These are phyloP conservation scores for Vulpes ferrilata DNA, from an alignment of 2,113 vertebrate species.

Conservation along the genomic window DNA sequence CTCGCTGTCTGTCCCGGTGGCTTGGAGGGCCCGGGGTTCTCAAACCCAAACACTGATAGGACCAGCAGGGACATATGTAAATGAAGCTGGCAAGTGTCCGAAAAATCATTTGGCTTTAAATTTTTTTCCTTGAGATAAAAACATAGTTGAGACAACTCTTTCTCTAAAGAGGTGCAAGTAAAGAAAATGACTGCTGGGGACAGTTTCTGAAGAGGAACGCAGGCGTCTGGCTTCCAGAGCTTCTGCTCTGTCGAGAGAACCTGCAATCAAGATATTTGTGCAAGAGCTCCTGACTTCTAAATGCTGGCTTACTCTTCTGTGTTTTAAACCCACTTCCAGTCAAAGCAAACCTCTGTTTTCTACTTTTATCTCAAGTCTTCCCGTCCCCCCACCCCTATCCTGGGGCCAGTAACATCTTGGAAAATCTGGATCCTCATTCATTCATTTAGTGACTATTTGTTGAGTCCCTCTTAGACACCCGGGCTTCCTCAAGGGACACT, in stretches of 20 bases:
- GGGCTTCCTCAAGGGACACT: not conserved
- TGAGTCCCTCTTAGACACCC: not conserved
- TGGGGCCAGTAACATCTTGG: not conserved
- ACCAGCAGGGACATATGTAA: not conserved
- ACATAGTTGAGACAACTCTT: not conserved
- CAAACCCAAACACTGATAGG: not conserved
- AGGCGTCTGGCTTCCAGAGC: not conserved
- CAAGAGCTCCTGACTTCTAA: slow-evolving; percentile 37
- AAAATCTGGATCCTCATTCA: not conserved
- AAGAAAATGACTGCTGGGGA: not conserved
- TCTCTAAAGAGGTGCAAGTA: not conserved
- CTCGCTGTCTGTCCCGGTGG: not conserved
- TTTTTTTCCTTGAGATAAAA: not conserved
- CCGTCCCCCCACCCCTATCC: too few species aligned
- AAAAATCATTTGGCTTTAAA: not conserved
- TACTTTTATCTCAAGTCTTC: not conserved
- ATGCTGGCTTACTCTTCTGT: not conserved
- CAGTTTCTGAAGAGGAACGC: not conserved
- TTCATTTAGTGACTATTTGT: not conserved
- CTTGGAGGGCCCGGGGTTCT: not conserved
- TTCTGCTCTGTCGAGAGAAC: not conserved
- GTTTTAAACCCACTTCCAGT: not conserved
- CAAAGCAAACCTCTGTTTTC: slow-evolving; percentile 17
- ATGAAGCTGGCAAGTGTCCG: not conserved
- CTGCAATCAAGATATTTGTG: not conserved